phyloP scores from a whole-genome alignment of 2,888 invertebrate species.

The Eubasilissa splendida region DNA sequence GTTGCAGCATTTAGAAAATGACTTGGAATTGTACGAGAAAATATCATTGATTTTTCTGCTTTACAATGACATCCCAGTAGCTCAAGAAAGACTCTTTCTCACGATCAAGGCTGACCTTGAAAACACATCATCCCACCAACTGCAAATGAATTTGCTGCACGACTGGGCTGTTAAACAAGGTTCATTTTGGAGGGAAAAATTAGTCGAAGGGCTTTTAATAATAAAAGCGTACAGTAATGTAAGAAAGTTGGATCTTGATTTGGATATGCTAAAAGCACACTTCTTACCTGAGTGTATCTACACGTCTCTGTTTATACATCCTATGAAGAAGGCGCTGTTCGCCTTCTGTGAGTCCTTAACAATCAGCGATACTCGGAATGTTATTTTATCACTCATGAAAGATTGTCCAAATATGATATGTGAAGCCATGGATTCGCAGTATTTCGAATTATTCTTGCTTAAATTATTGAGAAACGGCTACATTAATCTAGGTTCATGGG shows the following conservation, averaged over 20 bases:
- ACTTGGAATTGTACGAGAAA: constrained; percentile 68
- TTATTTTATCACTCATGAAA: neutral
- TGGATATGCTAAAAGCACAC: constrained; percentile 61
- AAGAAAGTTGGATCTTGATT: constrained; percentile 64
- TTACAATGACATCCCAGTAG: constrained; percentile 47
- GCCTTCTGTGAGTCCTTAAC: constrained; percentile 66
- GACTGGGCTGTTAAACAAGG: constrained; percentile 61
- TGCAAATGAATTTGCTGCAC: constrained; percentile 59
- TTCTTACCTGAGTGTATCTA: constrained; percentile 64
- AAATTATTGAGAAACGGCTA: constrained; percentile 28
- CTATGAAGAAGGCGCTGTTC: constrained; percentile 67
- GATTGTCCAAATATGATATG: constrained; percentile 50
- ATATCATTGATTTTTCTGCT: constrained; percentile 60
- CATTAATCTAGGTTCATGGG: constrained; percentile 26
- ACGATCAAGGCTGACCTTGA: constrained; percentile 59
- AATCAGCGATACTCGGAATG: constrained; percentile 60
- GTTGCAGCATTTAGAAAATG: constrained; percentile 65
- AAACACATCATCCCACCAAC: neutral
- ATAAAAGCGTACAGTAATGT: constrained; percentile 67
- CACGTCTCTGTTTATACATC: constrained; percentile 64
- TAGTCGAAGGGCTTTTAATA: constrained; percentile 72
- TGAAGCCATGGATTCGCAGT: constrained; percentile 51
- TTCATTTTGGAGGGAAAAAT: constrained; percentile 65
- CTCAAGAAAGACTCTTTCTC: constrained; percentile 61
- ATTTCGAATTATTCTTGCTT: constrained; percentile 43